Evolutionary conservation across 2,113 vertebrate genomes (phyloP).

Genomic region (Turdus rufiventris): DNA sequence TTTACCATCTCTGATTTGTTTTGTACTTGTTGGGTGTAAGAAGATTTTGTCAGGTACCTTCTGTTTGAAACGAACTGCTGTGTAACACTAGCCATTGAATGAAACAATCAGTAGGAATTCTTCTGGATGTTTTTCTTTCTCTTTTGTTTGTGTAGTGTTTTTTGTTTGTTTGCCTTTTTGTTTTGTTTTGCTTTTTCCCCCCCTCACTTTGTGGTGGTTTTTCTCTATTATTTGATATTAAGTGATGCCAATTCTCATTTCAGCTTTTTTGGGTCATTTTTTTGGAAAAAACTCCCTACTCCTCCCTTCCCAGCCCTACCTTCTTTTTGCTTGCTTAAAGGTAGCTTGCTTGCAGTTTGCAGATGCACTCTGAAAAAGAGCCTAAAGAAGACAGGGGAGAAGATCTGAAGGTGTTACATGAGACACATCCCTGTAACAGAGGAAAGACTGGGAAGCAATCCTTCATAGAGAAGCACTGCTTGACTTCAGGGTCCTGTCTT

Average conservation of each 20-base stretch:
- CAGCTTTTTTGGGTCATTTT: not conserved
- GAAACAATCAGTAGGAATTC: not conserved
- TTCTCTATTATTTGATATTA: not conserved
- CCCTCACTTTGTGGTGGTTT: not conserved
- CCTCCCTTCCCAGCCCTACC: not conserved
- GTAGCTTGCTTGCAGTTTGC: not conserved
- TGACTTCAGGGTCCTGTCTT: not conserved
- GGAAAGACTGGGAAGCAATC: not conserved
- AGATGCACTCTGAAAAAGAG: not conserved
- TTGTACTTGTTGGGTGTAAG: not conserved
- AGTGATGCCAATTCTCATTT: not conserved
- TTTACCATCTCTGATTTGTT: fast-evolving
- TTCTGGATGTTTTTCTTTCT: not conserved
- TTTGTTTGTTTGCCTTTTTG: too few relatives aligned
- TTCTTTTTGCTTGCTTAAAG: not conserved
- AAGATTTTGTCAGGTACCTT: not conserved
- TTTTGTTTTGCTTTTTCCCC: too few relatives aligned
- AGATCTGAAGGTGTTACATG: not conserved
- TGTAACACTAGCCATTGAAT: not conserved
- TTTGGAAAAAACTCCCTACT: not conserved
- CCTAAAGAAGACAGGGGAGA: not conserved
- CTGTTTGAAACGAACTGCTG: not conserved
- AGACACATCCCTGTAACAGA: not conserved
- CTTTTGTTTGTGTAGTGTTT: not conserved
- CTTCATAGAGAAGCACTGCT: not conserved